These are phyloP conservation scores for Oopsacas minuta DNA, from an alignment of 37 sponge, comb jelly and placozoan genomes.

Conservation along the genomic window DNA sequence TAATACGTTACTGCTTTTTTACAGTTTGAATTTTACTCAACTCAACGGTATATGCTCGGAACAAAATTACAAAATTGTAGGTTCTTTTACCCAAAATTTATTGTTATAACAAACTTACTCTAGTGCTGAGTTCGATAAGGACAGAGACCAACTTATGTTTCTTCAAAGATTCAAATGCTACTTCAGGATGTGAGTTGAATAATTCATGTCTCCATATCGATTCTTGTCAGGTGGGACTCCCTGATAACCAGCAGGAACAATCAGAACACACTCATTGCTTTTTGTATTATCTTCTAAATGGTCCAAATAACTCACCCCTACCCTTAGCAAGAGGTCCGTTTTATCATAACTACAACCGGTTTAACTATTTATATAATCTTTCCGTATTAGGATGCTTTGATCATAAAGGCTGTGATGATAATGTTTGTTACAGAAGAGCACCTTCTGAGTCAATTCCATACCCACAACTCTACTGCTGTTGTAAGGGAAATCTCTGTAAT, in stretches of 20 bases:
- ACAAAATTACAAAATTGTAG: too few species aligned
- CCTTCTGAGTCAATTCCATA: neutral
- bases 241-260: neutral
- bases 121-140: too few species aligned
- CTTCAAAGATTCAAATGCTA: neutral
- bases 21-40: too few species aligned
- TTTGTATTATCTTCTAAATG: neutral
- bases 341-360: neutral
- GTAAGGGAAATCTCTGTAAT: neutral
- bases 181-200: neutral
- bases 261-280: neutral
- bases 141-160: neutral
- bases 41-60: too few species aligned
- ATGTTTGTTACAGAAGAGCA: neutral
- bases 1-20: too few species aligned
- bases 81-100: too few species aligned
- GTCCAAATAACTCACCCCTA: neutral
- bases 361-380: neutral
- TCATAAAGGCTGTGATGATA: neutral
- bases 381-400: neutral
- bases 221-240: neutral
- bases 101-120: too few species aligned
- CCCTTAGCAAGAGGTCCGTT: neutral
- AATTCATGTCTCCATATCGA: neutral
- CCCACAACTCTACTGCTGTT: neutral